phyloP scores from a whole-genome alignment of 1,140 invertebrate genomes.

The Ganaspis sp. region DNA sequence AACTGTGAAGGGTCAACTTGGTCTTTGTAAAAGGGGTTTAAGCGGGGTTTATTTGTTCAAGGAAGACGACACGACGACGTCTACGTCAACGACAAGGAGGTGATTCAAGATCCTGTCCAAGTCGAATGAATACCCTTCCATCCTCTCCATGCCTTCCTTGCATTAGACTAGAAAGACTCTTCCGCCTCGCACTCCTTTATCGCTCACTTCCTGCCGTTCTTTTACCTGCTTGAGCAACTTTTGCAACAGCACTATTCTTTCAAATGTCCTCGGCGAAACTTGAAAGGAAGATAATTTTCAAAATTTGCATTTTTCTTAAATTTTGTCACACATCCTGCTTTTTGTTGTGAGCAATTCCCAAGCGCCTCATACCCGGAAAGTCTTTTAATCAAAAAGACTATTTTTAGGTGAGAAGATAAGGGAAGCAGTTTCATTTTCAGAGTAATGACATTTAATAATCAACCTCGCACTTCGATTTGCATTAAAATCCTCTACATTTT shows the following conservation, averaged over 20 bases:
- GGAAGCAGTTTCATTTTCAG: too few relatives aligned
- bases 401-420: neutral
- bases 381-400: neutral
- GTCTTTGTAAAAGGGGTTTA: neutral
- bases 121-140: slow-evolving; percentile 17
- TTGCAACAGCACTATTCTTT: neutral
- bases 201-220: slow-evolving; percentile 9
- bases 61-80: slow-evolving; percentile 30
- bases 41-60: slow-evolving; percentile 21
- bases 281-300: slow-evolving; percentile 20
- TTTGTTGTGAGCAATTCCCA: slow-evolving; percentile 19
- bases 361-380: neutral
- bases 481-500: too few relatives aligned
- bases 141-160: neutral
- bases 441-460: too few relatives aligned
- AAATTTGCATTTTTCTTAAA: slow-evolving; percentile 28
- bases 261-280: slow-evolving; percentile 5
- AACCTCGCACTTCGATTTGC: too few relatives aligned
- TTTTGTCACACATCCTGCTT: neutral
- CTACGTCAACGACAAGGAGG: slow-evolving; percentile 35
- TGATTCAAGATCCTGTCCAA: slow-evolving; percentile 6
- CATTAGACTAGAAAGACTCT: slow-evolving; percentile 27
- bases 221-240: slow-evolving; percentile 28
- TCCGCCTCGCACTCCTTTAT: neutral
- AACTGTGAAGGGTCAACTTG: slow-evolving; percentile 21